Conservation (phyloP, 2,797 vertebrate genomes). For the Pagetopsis macropterus region DNA sequence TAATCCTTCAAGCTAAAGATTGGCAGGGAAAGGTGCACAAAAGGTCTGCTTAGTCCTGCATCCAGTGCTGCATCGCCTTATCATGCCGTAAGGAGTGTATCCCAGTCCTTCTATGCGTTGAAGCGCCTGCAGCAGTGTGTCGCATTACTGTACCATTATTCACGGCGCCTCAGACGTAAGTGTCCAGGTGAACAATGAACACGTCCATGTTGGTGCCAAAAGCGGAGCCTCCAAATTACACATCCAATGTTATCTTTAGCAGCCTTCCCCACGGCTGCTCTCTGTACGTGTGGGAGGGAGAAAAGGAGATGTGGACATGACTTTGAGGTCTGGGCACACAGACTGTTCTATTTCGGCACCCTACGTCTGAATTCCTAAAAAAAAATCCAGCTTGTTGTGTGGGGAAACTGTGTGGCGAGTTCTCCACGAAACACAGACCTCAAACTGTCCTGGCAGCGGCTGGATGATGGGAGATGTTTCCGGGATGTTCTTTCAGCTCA, state of each 20-base stretch:
- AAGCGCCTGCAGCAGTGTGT: slow-evolving; percentile 38
- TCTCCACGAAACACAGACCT: slow-evolving; percentile 19
- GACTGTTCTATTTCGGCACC: slow-evolving; percentile 62
- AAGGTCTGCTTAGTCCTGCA: background rate
- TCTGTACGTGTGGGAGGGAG: slow-evolving; percentile 12
- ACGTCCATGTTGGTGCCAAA: slow-evolving; percentile 26
- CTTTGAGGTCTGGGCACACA: slow-evolving; percentile 47
- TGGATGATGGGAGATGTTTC: slow-evolving; percentile 24
- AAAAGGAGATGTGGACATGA: slow-evolving; percentile 36
- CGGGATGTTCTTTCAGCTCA: slow-evolving; percentile 51
- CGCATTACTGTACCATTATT: slow-evolving; percentile 36
- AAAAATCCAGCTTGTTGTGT: slow-evolving; percentile 26
- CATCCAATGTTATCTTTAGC: slow-evolving; percentile 49
- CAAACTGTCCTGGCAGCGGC: slow-evolving; percentile 17
- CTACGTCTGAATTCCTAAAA: slow-evolving; percentile 16
- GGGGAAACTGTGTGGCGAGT: background rate
- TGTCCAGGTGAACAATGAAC: slow-evolving; percentile 54
- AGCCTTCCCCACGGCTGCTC: slow-evolving; percentile 20
- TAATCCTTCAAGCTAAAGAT: background rate
- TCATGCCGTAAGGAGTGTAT: background rate
- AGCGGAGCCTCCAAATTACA: slow-evolving; percentile 22
- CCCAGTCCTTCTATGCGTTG: slow-evolving; percentile 34
- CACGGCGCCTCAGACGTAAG: slow-evolving; percentile 26
- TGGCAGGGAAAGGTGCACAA: background rate
- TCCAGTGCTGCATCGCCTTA: background rate